A percentile compares a stretch with the other conserved stretches of the same genome.
These are phyloP conservation scores for Salpingus planirostris DNA, from an alignment of 2,888 invertebrate species.

Conservation along the genomic window DNA sequence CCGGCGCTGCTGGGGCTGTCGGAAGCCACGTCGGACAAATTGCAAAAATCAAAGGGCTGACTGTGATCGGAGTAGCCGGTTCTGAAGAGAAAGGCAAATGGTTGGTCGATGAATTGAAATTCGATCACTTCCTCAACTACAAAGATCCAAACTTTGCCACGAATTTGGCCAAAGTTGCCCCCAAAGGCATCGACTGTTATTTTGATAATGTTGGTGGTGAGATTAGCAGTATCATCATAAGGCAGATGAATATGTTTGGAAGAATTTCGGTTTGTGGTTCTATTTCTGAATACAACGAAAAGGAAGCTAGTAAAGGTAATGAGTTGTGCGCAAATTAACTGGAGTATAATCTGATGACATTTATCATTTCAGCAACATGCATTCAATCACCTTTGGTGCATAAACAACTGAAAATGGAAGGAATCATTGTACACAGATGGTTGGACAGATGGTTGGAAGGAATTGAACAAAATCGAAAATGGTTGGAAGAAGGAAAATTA, in stretches of 20 bases:
- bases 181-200: constrained; percentile 66
- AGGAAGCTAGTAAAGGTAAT: constrained; percentile 11
- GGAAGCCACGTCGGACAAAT: constrained; percentile 73
- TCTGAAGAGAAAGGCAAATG: constrained; percentile 62
- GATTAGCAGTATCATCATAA: constrained; percentile 51
- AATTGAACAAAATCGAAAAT: constrained; percentile 52
- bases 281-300: constrained; percentile 55
- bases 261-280: constrained; percentile 61
- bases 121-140: constrained; percentile 64
- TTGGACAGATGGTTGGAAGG: constrained; percentile 53
- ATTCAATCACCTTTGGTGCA: neutral
- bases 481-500: constrained; percentile 61
- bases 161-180: constrained; percentile 52
- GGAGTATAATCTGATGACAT: neutral
- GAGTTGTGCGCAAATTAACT: neutral
- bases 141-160: constrained; percentile 50
- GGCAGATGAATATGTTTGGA: constrained; percentile 54
- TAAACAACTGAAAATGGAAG: constrained; percentile 23
- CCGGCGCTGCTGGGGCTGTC: constrained; percentile 70
- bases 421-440: constrained; percentile 23
- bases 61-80: constrained; percentile 63
- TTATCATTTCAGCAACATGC: neutral
- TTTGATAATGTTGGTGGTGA: constrained; percentile 72
- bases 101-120: constrained; percentile 53
- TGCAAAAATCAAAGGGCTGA: constrained; percentile 61